Conservation (phyloP, 1,140 invertebrate genomes). For the Sipha flava region DNA sequence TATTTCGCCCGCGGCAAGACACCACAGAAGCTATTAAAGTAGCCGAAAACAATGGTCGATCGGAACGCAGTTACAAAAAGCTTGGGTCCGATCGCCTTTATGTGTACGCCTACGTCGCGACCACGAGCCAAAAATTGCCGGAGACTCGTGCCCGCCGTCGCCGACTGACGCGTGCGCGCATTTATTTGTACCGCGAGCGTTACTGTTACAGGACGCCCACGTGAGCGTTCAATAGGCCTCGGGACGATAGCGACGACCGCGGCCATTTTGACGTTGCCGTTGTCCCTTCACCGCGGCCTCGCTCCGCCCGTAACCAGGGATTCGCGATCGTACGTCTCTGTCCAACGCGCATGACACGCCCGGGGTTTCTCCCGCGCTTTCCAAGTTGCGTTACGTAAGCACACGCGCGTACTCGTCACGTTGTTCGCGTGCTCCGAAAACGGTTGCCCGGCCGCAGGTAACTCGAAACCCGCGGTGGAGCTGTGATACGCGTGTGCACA, state of each 20-base stretch:
- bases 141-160: not conserved
- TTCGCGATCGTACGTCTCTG: too few relatives aligned
- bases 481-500: not conserved
- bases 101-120: not conserved
- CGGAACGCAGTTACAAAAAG: too few relatives aligned
- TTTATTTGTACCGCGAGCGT: not conserved
- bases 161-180: not conserved
- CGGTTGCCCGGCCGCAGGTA: not conserved
- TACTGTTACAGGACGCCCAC: too few relatives aligned
- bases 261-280: not conserved
- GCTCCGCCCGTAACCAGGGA: too few relatives aligned
- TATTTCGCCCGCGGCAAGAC: too few relatives aligned
- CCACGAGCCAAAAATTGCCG: too few relatives aligned
- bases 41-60: too few relatives aligned
- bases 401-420: not conserved
- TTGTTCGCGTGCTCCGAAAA: too few relatives aligned
- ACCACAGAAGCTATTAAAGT: too few relatives aligned
- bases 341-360: too few relatives aligned
- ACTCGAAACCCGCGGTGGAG: not conserved
- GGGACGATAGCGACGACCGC: not conserved
- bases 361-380: not conserved
- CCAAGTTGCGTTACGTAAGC: not conserved
- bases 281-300: not conserved
- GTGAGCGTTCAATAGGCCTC: too few relatives aligned
- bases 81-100: too few relatives aligned